Percentiles rank a stretch among this genome's conserved stretches.
phyloP scores from a whole-genome alignment of 1,140 invertebrate genomes.

The Pseudomyrmex dendroicus region DNA sequence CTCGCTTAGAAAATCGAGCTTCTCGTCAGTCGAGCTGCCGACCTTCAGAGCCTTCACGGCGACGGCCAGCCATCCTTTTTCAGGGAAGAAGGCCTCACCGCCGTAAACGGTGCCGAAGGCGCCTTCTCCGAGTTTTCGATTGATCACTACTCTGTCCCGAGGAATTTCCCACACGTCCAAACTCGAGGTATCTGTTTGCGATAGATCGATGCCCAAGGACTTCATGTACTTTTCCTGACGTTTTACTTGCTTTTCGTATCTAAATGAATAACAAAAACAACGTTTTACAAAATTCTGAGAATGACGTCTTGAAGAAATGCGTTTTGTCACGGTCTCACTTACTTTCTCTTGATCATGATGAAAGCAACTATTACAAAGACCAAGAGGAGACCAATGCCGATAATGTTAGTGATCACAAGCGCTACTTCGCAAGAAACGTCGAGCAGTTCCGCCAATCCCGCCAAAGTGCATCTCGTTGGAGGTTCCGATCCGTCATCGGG shows the following conservation, averaged over 20 bases:
- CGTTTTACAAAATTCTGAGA: neutral
- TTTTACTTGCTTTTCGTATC: slow-evolving; percentile 90
- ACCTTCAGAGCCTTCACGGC: slow-evolving; percentile 96
- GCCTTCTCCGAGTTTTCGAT: slow-evolving; percentile 94
- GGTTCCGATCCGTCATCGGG: slow-evolving; percentile 90
- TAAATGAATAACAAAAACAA: slow-evolving; percentile 69
- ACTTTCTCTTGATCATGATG: slow-evolving; percentile 89
- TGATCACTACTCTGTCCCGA: slow-evolving; percentile 94
- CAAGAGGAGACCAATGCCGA: slow-evolving; percentile 88
- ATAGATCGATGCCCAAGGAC: slow-evolving; percentile 88
- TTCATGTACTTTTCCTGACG: slow-evolving; percentile 90
- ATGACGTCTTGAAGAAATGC: slow-evolving; percentile 9
- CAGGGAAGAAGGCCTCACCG: slow-evolving; percentile 91
- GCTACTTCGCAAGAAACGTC: slow-evolving; percentile 90
- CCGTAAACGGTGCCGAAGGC: slow-evolving; percentile 95
- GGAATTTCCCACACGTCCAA: slow-evolving; percentile 95
- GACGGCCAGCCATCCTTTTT: slow-evolving; percentile 92
- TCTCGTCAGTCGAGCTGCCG: slow-evolving; percentile 93
- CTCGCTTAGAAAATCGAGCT: slow-evolving; percentile 96
- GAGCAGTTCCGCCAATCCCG: slow-evolving; percentile 88
- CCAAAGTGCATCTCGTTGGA: slow-evolving; percentile 86
- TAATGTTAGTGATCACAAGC: slow-evolving; percentile 89
- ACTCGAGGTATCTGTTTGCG: slow-evolving; percentile 83
- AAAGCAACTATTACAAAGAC: slow-evolving; percentile 87
- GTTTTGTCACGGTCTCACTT: slow-evolving; percentile 60